phyloP scores from a whole-genome alignment of 2,113 vertebrate species.

The Psilopsiagon aurifrons region DNA sequence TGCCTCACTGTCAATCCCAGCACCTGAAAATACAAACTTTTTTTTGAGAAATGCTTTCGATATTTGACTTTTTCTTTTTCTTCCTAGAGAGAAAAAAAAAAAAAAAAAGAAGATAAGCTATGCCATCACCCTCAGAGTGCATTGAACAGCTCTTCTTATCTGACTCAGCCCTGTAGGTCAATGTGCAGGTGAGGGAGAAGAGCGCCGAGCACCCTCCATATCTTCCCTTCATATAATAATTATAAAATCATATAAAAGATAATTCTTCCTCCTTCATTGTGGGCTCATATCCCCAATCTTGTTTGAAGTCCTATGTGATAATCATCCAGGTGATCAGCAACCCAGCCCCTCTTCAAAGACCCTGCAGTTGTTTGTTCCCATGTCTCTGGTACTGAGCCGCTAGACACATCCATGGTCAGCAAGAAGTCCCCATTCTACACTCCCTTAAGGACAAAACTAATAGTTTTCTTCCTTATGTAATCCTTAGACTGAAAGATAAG shows the following conservation, averaged over 20 bases:
- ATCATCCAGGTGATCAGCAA: neutral
- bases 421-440: neutral
- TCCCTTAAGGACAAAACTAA: neutral
- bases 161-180: neutral
- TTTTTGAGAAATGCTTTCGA: neutral
- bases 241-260: neutral
- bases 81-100: fast-evolving
- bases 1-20: neutral
- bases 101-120: neutral
- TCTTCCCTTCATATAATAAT: neutral
- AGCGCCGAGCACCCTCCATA: fast-evolving
- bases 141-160: neutral
- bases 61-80: neutral
- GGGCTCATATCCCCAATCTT: neutral
- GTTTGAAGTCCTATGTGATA: neutral
- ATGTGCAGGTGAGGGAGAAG: neutral
- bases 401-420: neutral
- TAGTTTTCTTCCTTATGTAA: neutral
- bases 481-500: neutral
- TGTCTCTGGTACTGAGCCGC: fast-evolving
- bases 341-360: neutral
- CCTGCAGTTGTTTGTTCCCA: neutral
- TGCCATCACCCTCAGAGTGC: fast-evolving
- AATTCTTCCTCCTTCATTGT: neutral
- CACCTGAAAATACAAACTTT: neutral